Evolutionary conservation across 23 tunicate species (phyloP).

Genomic region (Trididemnum clinides): DNA sequence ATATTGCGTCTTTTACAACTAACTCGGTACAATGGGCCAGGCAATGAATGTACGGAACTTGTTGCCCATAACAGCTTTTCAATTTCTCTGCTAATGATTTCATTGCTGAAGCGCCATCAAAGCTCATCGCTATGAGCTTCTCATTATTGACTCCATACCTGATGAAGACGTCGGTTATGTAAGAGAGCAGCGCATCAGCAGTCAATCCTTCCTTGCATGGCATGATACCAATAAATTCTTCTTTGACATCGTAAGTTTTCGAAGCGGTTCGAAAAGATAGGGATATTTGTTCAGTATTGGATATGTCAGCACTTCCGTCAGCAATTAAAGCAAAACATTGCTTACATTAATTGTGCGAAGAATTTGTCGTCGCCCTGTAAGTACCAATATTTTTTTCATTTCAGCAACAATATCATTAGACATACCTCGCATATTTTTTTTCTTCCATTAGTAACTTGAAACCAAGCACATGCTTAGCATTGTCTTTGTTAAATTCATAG

Average conservation of each 20-base stretch:
- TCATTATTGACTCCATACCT: not conserved
- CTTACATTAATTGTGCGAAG: not conserved
- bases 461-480: not conserved
- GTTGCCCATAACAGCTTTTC: not conserved
- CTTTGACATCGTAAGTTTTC: not conserved
- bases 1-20: not conserved
- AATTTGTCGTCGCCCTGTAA: not conserved
- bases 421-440: not conserved
- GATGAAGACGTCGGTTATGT: not conserved
- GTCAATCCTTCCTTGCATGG: not conserved
- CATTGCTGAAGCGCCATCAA: not conserved
- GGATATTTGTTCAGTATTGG: not conserved
- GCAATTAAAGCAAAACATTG: not conserved
- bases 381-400: not conserved
- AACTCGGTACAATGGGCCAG: not conserved
- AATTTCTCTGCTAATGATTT: not conserved
- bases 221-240: not conserved
- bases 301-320: not conserved
- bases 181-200: not conserved
- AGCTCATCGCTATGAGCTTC: not conserved
- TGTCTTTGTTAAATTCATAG: not conserved
- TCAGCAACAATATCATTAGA: not conserved
- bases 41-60: not conserved
- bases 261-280: not conserved
- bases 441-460: not conserved